phyloP scores from a whole-genome alignment of 1,140 invertebrate genomes.

The Danaus melanippus region DNA sequence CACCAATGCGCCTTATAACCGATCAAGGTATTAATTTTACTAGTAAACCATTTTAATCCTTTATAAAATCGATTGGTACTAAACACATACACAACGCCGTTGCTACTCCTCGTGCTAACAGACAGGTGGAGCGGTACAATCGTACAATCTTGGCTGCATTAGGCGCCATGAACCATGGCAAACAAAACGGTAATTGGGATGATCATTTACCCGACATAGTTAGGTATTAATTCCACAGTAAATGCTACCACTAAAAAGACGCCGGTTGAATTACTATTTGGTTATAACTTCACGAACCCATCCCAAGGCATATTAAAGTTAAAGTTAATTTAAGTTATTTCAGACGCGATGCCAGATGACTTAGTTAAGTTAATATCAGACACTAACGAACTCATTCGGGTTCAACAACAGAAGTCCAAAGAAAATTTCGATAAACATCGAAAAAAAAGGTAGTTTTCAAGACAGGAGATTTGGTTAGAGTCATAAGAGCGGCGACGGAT shows the following conservation, averaged over 20 bases:
- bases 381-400: background rate
- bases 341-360: background rate
- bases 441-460: background rate
- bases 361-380: slow-evolving; percentile 1
- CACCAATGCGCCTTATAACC: slow-evolving; percentile 15
- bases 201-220: slow-evolving; percentile 12
- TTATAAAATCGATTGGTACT: slow-evolving; percentile 8
- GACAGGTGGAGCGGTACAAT: slow-evolving; percentile 14
- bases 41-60: slow-evolving; percentile 14
- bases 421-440: slow-evolving; percentile 7
- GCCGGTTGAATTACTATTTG: background rate
- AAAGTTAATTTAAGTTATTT: too few species aligned
- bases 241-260: slow-evolving; percentile 9
- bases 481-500: slow-evolving; percentile 7
- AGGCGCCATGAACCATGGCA: slow-evolving; percentile 4
- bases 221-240: slow-evolving; percentile 12
- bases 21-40: slow-evolving; percentile 22
- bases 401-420: slow-evolving; percentile 6
- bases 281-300: too few species aligned
- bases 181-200: slow-evolving; percentile 7
- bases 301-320: too few species aligned
- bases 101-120: slow-evolving; percentile 13
- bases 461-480: slow-evolving; percentile 9
- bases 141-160: slow-evolving; percentile 10
- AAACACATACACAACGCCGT: slow-evolving; percentile 18